Conservation (phyloP, 2,888 invertebrate species). For the Cataglyphis albicans region DNA sequence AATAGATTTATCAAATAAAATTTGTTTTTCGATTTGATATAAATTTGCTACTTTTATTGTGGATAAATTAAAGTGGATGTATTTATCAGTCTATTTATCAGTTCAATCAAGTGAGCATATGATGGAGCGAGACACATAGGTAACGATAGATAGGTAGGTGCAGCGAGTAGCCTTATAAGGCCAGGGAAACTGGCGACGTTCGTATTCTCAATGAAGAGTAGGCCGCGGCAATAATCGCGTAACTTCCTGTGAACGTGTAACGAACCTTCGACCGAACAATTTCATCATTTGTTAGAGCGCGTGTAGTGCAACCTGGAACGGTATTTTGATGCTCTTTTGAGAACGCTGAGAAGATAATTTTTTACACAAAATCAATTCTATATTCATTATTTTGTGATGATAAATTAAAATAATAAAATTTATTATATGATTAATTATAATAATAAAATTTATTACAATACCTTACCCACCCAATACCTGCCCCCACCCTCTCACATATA, state of each 20-base stretch:
- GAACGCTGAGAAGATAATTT: background rate
- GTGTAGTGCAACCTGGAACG: background rate
- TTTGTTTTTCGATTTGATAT: background rate
- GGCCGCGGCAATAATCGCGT: slow-evolving; percentile 19
- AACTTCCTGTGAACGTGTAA: background rate
- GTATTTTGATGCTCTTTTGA: background rate
- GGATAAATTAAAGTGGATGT: background rate
- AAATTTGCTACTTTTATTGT: too few relatives aligned
- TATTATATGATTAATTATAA: too few relatives aligned
- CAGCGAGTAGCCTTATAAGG: slow-evolving; percentile 60
- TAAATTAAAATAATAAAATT: too few relatives aligned
- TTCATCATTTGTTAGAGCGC: background rate
- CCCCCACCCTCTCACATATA: too few relatives aligned
- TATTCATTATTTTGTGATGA: too few relatives aligned
- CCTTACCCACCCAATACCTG: too few relatives aligned
- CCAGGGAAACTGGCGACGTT: slow-evolving; percentile 13
- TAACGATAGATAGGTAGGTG: slow-evolving; percentile 25
- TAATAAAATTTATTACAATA: background rate
- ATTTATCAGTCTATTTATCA: slow-evolving; percentile 18
- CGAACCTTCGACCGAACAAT: background rate
- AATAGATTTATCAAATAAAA: background rate
- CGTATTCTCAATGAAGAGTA: slow-evolving; percentile 52
- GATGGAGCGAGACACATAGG: background rate
- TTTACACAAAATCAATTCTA: background rate
- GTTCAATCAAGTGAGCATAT: background rate